Conservation (phyloP, 2,888 invertebrate genomes). For the Hetaerina titia region DNA sequence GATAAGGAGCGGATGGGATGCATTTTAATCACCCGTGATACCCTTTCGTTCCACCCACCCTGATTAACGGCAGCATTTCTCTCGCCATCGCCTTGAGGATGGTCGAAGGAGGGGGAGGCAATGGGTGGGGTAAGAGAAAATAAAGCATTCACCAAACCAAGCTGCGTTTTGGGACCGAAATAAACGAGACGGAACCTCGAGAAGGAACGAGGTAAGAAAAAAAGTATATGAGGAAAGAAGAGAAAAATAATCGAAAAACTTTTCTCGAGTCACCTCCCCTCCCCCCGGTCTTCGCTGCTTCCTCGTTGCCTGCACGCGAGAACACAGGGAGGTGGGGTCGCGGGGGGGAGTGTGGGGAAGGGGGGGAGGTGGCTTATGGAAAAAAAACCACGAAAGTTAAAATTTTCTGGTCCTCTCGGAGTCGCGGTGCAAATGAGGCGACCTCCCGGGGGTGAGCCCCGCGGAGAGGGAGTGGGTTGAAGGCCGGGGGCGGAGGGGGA, state of each 20-base stretch:
- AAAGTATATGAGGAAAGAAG: background rate
- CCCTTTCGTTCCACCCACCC: background rate
- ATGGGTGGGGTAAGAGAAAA: background rate
- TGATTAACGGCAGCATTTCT: background rate
- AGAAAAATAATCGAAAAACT: conserved; percentile 24
- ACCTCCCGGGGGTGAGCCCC: background rate
- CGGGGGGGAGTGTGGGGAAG: background rate
- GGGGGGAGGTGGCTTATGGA: background rate
- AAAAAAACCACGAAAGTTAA: background rate
- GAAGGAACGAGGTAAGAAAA: background rate
- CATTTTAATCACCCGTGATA: background rate
- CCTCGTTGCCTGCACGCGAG: background rate
- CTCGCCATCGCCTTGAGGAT: background rate
- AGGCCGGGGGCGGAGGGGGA: background rate
- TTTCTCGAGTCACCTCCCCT: background rate
- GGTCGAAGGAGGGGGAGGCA: too few species aligned
- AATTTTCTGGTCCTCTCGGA: background rate
- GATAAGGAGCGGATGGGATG: background rate
- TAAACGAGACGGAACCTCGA: background rate
- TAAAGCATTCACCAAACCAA: background rate
- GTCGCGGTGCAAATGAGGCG: background rate
- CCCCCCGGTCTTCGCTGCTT: background rate
- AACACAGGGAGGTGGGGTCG: background rate
- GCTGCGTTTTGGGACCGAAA: background rate
- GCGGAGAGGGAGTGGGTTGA: too few species aligned